Percentiles rank a stretch among this genome's conserved stretches.
Conservation (phyloP, 2,888 invertebrate genomes). For the Hofmannophila pseudospretella region DNA sequence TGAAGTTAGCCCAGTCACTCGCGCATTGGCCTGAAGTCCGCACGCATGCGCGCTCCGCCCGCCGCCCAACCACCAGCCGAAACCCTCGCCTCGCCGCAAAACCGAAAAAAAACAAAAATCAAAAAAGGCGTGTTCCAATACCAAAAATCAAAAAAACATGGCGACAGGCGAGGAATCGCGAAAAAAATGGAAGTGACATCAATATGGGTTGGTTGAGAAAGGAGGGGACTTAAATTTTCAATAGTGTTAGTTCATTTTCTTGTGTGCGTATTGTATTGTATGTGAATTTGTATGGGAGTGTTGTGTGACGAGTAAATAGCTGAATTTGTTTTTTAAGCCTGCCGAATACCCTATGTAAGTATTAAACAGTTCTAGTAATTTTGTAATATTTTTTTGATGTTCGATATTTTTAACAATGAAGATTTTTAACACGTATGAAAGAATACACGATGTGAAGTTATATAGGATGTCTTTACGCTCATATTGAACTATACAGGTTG, state of each 20-base stretch:
- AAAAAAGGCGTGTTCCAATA: constrained; percentile 27
- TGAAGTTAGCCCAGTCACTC: constrained; percentile 34
- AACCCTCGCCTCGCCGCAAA: constrained; percentile 29
- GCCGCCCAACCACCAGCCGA: constrained; percentile 22
- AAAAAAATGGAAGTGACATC: not conserved
- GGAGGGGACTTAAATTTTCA: constrained; percentile 14
- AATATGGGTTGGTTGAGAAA: constrained; percentile 12
- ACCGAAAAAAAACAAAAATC: constrained; percentile 25
- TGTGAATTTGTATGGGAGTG: constrained; percentile 19
- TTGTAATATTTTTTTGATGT: no score
- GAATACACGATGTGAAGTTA: no score
- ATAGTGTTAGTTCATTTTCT: constrained; percentile 21
- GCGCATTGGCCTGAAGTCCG: constrained; percentile 38
- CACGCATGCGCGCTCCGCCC: constrained; percentile 31
- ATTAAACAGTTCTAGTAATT: constrained; percentile 4
- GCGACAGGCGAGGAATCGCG: constrained; percentile 8
- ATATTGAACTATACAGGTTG: no score
- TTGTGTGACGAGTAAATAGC: constrained; percentile 21
- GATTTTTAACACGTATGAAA: no score
- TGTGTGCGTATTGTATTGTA: constrained; percentile 20
- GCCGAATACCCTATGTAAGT: constrained; percentile 39
- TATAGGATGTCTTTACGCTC: no score
- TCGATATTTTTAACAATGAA: no score
- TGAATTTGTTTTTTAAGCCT: constrained; percentile 31
- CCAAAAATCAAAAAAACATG: constrained; percentile 19